Base-by-base conservation (phyloP, 2,113 vertebrate species). In the Agapornis roseicollis region DNA sequence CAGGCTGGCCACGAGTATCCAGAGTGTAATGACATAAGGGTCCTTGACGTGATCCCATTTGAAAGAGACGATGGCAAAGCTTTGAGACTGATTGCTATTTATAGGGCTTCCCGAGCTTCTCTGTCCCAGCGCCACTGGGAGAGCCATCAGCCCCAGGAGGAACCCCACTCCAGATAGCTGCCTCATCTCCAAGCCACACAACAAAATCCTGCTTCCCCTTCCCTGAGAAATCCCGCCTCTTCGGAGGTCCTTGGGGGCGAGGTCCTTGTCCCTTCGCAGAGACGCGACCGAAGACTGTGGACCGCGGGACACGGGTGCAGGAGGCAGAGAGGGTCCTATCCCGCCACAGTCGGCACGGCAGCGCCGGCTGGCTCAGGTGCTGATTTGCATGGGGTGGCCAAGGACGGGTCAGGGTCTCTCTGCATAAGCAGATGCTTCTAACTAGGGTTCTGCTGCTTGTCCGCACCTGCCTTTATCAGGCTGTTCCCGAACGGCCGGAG, bases 1-100 rank as follows among this genome's bases (percentile, higher is more conserved):
- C 96, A 99, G n/a, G 88, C 98, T 98, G 81, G 98, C 98, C 97
- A 99, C 99, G 7, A 99, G 93, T 63, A 99, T 96, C 99, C 99
- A 99, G 50, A 99, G 78, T 2, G 94, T 96, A 41, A 99, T 97
- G 58, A 99, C 46, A 92, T 98, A 99, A 3, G 99, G 98, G 4
- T 95, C 82, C 96, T 98, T 95, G 89, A 99, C 98, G 17, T 99
- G 98, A 20, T 98, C 56, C 99, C 99, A 99, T 22, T 98, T 56
- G 92, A 99, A 98, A 23, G 95, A 97, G 89, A 99, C 98, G 39
- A 99, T 94, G 79, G 98, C 90, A 87, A 98, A 98, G 71, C 80
- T 97, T 12, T 74, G 4, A 10, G n/a, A 24, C 17, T 56, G 25
- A 74, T 8, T 72, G 79, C 28, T 56, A 33, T 76, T 71, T 66